Conservation (phyloP, 2,888 invertebrate species). For the Drosophila ustulata region DNA sequence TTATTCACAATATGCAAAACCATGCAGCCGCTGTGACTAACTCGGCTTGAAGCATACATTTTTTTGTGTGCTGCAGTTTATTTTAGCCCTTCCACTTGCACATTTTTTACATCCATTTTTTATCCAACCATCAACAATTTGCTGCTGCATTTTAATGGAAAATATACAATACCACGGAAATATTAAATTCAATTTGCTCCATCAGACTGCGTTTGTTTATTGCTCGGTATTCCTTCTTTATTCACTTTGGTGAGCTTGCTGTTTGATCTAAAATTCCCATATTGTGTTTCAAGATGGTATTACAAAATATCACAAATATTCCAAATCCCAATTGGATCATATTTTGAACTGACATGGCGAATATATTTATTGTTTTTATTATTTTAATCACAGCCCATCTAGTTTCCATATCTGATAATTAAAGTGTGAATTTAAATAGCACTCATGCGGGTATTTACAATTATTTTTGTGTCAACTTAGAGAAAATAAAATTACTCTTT, state of each 20-base stretch:
- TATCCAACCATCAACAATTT: slow-evolving; percentile 48
- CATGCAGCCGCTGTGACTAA: slow-evolving; percentile 23
- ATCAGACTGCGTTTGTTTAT: slow-evolving; percentile 20
- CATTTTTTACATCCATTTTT: slow-evolving; percentile 16
- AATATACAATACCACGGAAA: slow-evolving; percentile 58
- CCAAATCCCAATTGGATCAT: too few species aligned
- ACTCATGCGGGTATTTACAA: neutral
- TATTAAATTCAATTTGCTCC: slow-evolving; percentile 64
- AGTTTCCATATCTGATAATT: neutral
- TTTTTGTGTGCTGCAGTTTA: slow-evolving; percentile 33
- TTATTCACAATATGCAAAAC: slow-evolving; percentile 65
- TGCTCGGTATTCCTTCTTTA: neutral
- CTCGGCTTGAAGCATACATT: slow-evolving; percentile 7
- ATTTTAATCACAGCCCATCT: too few species aligned
- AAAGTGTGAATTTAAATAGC: neutral
- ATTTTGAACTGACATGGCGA: too few species aligned
- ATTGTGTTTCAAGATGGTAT: neutral
- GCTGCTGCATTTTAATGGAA: slow-evolving; percentile 70
- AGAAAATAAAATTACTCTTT: too few species aligned
- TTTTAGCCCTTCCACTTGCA: slow-evolving; percentile 25
- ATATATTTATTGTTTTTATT: too few species aligned
- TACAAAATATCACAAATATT: neutral
- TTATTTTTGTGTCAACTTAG: too few species aligned
- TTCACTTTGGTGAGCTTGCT: neutral
- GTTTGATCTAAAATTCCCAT: neutral